Percentiles rank a stretch among this genome's conserved stretches.
phyloP scores from a whole-genome alignment of 2,888 invertebrate species.

The Alsophila aescularia region DNA sequence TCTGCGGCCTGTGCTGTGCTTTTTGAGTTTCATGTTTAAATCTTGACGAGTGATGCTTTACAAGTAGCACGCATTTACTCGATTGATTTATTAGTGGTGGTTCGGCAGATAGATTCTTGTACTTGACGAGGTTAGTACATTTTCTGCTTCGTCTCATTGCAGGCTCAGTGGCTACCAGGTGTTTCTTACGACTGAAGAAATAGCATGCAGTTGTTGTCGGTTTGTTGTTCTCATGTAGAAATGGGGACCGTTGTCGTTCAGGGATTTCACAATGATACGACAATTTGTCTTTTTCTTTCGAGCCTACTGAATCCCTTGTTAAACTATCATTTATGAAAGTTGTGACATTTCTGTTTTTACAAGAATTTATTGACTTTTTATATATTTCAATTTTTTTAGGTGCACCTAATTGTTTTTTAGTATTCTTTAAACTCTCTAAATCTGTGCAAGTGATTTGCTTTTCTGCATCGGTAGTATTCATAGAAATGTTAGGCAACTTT shows the following conservation, averaged over 20 bases:
- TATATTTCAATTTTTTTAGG: slow-evolving; percentile 9
- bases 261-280: not conserved
- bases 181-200: slow-evolving; percentile 53
- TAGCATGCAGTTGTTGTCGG: slow-evolving; percentile 51
- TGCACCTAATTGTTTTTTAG: slow-evolving; percentile 23
- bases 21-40: slow-evolving; percentile 29
- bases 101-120: slow-evolving; percentile 60
- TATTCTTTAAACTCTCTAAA: slow-evolving; percentile 47
- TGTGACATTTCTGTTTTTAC: not conserved
- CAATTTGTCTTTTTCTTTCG: not conserved
- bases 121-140: slow-evolving; percentile 71
- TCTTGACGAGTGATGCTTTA: slow-evolving; percentile 46
- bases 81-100: slow-evolving; percentile 59
- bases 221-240: slow-evolving; percentile 24
- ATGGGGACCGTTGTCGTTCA: slow-evolving; percentile 24
- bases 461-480: slow-evolving; percentile 50
- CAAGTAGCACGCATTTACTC: slow-evolving; percentile 60
- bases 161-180: slow-evolving; percentile 22
- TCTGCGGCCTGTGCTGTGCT: slow-evolving; percentile 24
- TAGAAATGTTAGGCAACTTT: slow-evolving; percentile 41
- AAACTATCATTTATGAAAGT: not conserved
- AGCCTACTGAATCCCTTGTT: not conserved
- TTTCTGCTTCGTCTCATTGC: slow-evolving; percentile 65
- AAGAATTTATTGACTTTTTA: slow-evolving; percentile 37
- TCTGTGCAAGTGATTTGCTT: slow-evolving; percentile 59